Conservation (phyloP, 23 tunicate genomes). For the Corella eumyota region DNA sequence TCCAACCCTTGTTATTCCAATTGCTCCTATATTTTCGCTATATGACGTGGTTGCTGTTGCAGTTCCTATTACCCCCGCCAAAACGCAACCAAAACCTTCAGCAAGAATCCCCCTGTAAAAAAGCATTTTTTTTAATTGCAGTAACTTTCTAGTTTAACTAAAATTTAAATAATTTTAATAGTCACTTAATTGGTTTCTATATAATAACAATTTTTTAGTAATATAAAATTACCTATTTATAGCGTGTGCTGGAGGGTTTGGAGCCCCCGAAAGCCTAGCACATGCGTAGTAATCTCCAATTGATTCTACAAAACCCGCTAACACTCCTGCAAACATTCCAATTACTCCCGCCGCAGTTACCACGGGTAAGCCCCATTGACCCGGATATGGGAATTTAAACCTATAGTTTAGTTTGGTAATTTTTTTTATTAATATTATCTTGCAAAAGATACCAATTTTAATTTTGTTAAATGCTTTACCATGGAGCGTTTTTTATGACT, state of each 20-base stretch:
- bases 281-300: conserved; percentile 96
- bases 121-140: neutral
- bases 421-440: neutral
- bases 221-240: conserved; percentile 48
- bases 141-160: too few relatives aligned
- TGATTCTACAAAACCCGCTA: conserved; percentile 78
- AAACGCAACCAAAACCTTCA: conserved; percentile 74
- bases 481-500: conserved; percentile 27
- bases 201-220: too few relatives aligned
- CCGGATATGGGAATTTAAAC: conserved; percentile 90
- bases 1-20: conserved; percentile 64
- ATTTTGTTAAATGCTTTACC: conserved; percentile 6
- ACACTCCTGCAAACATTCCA: conserved; percentile 77
- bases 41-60: conserved; percentile 74
- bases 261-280: conserved; percentile 72
- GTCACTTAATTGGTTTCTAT: too few relatives aligned
- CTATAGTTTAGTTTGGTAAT: conserved; percentile 5
- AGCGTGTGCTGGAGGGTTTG: conserved; percentile 73
- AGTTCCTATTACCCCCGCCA: conserved; percentile 71
- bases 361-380: conserved; percentile 90
- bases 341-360: conserved; percentile 75
- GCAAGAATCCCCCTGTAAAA: conserved; percentile 50
- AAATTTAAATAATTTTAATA: too few relatives aligned
- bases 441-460: neutral
- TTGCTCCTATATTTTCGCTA: conserved; percentile 74